Evolutionary conservation across 2,113 vertebrate species (phyloP), one percentile per base, ranked within the genome.

Genomic region (Sebastes schlegelii): DNA sequence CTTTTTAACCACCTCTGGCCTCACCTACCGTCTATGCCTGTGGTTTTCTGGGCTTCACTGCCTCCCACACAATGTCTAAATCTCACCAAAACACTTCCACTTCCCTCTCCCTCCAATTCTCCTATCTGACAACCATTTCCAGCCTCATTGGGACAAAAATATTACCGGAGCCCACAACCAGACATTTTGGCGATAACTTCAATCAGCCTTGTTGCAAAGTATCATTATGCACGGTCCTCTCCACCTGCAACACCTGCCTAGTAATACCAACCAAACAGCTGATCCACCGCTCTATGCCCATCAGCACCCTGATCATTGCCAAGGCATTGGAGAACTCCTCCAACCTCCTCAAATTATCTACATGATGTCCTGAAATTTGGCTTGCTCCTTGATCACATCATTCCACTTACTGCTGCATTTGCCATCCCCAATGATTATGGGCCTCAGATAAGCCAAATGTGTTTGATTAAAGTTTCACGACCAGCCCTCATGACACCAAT

Each of bases 171-270:
- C 64, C 58, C 34, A 34, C 34, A 79, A 73, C 79, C 45, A 72
- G 49, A 73, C 12, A 1, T 34, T 72, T 86, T 83, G 75, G 78
- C 83, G 81, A 34, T 77, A 61, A 74, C 75, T 87, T 88, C 80
- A 81, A 71, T 83, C 84, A 75, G 69, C 74, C 52, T 80, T 69
- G 48, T 70, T 75, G 82, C 67, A 69, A 84, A 87, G 55, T 61
- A 78, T 77, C 70, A 86, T 86, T 80, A 85, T 61, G 55, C 75
- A 62, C 64, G 79, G 70, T 75, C 54, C 66, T 68, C 34, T 83
- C 82, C 58, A 74, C 23, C 42, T 23, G 49, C 79, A 80, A 85
- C 86, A 88, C 82, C 87, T 86, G 86, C 79, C 58, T 86, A 77
- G 71, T 80, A 71, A 62, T 80, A 51, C 34, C 4, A 49, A 77